Percentiles rank a stretch among this genome's conserved stretches.
phyloP scores from a whole-genome alignment of 2,113 vertebrate species.

The Heterocephalus glaber region DNA sequence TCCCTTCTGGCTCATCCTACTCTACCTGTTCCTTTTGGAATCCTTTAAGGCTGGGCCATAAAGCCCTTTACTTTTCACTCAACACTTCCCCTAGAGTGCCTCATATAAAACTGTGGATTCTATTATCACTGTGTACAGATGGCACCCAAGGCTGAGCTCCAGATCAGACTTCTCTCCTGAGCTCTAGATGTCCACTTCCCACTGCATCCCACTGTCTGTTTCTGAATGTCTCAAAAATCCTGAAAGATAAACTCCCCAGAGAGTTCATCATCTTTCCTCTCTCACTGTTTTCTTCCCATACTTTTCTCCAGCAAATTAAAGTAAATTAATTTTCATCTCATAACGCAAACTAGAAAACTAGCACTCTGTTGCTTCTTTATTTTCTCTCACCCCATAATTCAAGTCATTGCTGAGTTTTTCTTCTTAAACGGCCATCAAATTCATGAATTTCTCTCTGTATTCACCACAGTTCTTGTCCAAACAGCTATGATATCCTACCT shows the following conservation, averaged over 20 bases:
- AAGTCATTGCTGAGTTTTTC: too few species aligned
- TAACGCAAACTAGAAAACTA: too few species aligned
- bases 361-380: too few species aligned
- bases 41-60: neutral
- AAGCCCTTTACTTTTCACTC: neutral
- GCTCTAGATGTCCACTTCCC: neutral
- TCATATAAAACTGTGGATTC: neutral
- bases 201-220: neutral
- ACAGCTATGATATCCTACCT: too few species aligned
- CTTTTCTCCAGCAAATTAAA: neutral
- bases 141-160: neutral
- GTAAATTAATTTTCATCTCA: too few species aligned
- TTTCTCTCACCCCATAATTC: too few species aligned
- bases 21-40: neutral
- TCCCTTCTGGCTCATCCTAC: neutral
- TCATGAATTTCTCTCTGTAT: too few species aligned
- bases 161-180: neutral
- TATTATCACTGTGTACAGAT: too few species aligned
- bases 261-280: neutral
- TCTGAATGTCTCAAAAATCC: neutral
- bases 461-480: too few species aligned
- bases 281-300: neutral
- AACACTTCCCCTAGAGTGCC: neutral
- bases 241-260: neutral
- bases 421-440: too few species aligned